Conservation (phyloP, 2,888 invertebrate species). For the Epistrophe grossulariae region DNA sequence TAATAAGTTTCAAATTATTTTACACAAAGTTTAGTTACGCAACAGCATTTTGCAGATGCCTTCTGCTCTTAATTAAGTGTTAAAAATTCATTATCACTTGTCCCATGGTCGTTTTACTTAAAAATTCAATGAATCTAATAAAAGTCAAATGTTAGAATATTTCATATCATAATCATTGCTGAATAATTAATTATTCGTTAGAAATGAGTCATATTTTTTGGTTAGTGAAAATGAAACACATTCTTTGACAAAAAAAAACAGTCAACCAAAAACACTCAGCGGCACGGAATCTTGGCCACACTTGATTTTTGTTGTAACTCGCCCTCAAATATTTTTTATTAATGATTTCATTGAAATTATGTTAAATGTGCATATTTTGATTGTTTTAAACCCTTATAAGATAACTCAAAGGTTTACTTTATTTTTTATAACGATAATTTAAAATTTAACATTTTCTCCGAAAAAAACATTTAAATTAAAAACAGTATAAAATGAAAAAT, state of each 20-base stretch:
- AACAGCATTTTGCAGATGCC: background rate
- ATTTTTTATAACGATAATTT: too few relatives aligned
- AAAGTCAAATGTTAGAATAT: constrained; percentile 32
- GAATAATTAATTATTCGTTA: constrained; percentile 8
- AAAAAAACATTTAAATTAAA: too few relatives aligned
- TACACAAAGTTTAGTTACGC: background rate
- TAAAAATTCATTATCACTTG: constrained; percentile 46
- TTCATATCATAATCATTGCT: constrained; percentile 36
- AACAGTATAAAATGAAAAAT: too few relatives aligned
- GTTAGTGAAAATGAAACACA: constrained; percentile 1
- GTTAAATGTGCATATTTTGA: too few relatives aligned
- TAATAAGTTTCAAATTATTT: background rate
- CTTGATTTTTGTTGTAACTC: too few relatives aligned
- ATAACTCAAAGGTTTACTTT: too few relatives aligned
- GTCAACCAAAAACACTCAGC: too few relatives aligned
- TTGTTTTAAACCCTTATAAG: too few relatives aligned
- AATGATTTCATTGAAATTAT: too few relatives aligned
- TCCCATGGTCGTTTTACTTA: constrained; percentile 37
- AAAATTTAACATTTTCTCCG: too few relatives aligned
- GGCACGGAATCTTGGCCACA: too few relatives aligned
- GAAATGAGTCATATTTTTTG: constrained; percentile 4
- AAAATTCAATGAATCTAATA: constrained; percentile 32
- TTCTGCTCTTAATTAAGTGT: constrained; percentile 26
- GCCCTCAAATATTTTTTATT: too few relatives aligned
- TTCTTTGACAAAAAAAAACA: background rate